A percentile compares a stretch with the other conserved stretches of the same genome.
Conservation (phyloP, 2,797 vertebrate species). For the Phrynocephalus forsythii region DNA sequence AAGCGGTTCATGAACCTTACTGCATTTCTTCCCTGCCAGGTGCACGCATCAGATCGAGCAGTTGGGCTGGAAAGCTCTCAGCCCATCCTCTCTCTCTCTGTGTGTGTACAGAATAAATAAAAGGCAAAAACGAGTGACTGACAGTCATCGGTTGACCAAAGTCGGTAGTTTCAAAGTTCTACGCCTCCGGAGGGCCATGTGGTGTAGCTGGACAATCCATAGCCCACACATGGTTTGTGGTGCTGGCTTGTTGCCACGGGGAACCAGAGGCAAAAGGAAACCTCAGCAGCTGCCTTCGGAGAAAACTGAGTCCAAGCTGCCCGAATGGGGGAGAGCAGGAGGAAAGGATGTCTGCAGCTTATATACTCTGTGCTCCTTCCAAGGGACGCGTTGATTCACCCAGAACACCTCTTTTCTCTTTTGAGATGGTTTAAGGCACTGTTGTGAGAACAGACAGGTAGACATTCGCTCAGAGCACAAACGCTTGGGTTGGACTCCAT, state of each 20-base stretch:
- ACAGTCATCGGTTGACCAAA: conserved; percentile 46
- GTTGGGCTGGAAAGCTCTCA: not conserved
- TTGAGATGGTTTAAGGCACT: conserved; percentile 76
- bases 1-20: not conserved
- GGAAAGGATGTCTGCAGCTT: not conserved
- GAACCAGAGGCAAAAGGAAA: not conserved
- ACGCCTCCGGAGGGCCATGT: not conserved
- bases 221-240: no score
- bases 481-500: not conserved
- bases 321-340: not conserved
- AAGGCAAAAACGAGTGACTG: conserved; percentile 64
- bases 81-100: no score
- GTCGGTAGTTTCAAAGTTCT: conserved; percentile 38
- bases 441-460: conserved; percentile 73
- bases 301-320: not conserved
- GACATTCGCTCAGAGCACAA: conserved; percentile 60
- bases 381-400: not conserved
- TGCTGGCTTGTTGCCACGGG: not conserved
- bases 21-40: not conserved
- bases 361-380: not conserved
- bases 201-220: not conserved
- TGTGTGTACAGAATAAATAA: conserved; percentile 62
- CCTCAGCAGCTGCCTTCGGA: conserved; percentile 1
- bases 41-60: not conserved
- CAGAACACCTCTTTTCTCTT: not conserved